Base-by-base conservation (phyloP, 2,888 invertebrate species). In the Drosophila colorata region DNA sequence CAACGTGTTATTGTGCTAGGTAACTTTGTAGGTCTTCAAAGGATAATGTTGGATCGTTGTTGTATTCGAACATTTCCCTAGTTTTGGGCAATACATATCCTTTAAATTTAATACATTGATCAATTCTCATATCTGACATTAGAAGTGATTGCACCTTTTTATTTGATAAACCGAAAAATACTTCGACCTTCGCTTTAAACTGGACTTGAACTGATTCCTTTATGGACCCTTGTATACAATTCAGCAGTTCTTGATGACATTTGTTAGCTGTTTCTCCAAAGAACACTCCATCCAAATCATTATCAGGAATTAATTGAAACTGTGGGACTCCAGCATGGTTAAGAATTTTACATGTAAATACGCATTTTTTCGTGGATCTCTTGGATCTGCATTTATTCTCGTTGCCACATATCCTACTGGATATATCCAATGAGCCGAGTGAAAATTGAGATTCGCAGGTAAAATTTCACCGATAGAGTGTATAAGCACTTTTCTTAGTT, bases 251-350 rank as follows among this genome's bases (percentile, higher is more conserved):
- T 37, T 94, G 93, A 90, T 96, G 96, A 86, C 96, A 96, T 63
- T 95, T 94, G 75, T 95, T 95, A 0, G 96, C 95, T 5, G 95
- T 94, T 47, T 94, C 93, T 0, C 95, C 96, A 16, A 94, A 93
- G 52, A 96, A 94, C 11, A 95, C 94, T 49, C 94, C 93, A 67
- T 95, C 94, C 37, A 94, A 93, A 78, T 95, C 95, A 83, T 95
- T 95, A 85, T 96, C 96, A 0, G 96, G 95, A 14, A 95, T 95
- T 68, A 96, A 95, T 93, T 96, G 96, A 93, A 96, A 96, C 94
- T 94, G 94, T 2, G 96, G 96, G 71, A 93, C 93, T 25, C 93
- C 93, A 47, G 95, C 95, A 53, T 94, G 94, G 88, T 96, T 96
- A n/a, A 95, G 93, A 76, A 96, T 95, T 91, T 96, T 96, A 89